Evolutionary conservation across 1,140 invertebrate genomes (phyloP).

Genomic region (Microplitis demolitor): DNA sequence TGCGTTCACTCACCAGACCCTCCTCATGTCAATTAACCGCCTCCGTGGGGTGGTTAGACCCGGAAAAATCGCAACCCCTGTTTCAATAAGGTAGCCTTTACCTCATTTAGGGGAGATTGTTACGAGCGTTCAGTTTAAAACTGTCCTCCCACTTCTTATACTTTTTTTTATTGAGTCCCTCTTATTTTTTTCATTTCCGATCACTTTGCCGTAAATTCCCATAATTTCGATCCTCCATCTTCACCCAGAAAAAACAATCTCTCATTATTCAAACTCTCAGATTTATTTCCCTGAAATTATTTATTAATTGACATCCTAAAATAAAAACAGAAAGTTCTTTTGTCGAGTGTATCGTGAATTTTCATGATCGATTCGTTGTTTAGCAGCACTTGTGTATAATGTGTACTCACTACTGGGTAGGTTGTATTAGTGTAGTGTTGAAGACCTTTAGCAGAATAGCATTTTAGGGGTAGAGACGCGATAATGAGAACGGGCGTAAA

Average conservation of each 20-base stretch:
- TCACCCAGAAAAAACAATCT: background rate
- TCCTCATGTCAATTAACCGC: conserved; percentile 61
- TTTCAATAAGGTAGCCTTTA: conserved; percentile 63
- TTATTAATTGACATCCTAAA: no score
- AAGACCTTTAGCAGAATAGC: conserved; percentile 53
- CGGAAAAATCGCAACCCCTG: conserved; percentile 62
- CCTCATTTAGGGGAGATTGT: conserved; percentile 61
- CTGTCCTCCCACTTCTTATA: conserved; percentile 41
- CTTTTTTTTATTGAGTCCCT: background rate
- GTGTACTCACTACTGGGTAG: no score
- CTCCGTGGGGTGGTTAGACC: conserved; percentile 38
- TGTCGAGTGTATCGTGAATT: no score
- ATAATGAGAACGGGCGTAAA: conserved; percentile 59
- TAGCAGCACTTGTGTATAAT: no score
- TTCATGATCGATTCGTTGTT: no score
- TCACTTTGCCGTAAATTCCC: conserved; percentile 57
- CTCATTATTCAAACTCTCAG: background rate
- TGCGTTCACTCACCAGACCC: conserved; percentile 29
- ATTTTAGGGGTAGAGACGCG: conserved; percentile 57
- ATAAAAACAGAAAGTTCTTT: no score
- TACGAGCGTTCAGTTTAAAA: conserved; percentile 58
- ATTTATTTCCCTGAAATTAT: no score
- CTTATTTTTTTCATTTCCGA: conserved; percentile 32
- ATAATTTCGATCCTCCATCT: conserved; percentile 32
- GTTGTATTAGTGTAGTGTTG: conserved; percentile 29